Conservation (phyloP, 2,113 vertebrate species). For the Opisthocomus hoazin region DNA sequence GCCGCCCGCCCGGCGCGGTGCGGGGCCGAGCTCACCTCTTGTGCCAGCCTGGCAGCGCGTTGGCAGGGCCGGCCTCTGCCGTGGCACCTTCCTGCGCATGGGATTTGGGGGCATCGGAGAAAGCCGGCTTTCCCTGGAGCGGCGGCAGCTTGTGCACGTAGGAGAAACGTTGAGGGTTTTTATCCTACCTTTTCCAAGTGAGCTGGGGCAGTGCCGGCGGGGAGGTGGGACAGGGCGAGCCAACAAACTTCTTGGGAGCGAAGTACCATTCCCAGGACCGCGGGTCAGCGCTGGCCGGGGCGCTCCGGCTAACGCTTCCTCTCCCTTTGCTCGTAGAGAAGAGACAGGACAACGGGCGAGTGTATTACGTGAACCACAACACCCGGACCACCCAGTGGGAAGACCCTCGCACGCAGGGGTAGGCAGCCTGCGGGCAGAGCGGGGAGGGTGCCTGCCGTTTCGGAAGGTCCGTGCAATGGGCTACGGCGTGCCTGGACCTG, state of each 20-base stretch:
- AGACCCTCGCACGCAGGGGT: conserved; percentile 97
- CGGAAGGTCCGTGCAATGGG: neutral
- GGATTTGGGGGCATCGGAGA: neutral
- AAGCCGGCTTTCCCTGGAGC: too few species aligned
- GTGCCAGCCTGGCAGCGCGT: neutral
- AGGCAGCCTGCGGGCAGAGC: conserved; percentile 2
- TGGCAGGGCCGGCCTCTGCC: neutral
- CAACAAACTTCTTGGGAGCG: neutral
- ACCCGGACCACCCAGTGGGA: conserved; percentile 98
- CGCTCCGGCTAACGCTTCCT: neutral
- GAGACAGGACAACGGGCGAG: conserved; percentile 94
- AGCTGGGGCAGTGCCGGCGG: fast-evolving
- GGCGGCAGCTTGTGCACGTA: fast-evolving
- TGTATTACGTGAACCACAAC: conserved; percentile 99
- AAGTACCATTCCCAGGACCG: neutral
- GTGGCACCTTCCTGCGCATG: fast-evolving
- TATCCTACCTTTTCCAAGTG: neutral
- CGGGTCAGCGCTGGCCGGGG: neutral
- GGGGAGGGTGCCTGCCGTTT: neutral
- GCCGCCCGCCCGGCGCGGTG: neutral
- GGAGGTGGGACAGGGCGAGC: neutral
- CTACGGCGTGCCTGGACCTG: neutral
- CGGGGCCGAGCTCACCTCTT: neutral
- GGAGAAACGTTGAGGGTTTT: neutral
- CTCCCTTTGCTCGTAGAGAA: conserved; percentile 79